Percentiles rank a stretch among this genome's conserved stretches.
These are phyloP conservation scores for Drosophila anomelani DNA, from an alignment of 2,888 invertebrate genomes.

Conservation along the genomic window DNA sequence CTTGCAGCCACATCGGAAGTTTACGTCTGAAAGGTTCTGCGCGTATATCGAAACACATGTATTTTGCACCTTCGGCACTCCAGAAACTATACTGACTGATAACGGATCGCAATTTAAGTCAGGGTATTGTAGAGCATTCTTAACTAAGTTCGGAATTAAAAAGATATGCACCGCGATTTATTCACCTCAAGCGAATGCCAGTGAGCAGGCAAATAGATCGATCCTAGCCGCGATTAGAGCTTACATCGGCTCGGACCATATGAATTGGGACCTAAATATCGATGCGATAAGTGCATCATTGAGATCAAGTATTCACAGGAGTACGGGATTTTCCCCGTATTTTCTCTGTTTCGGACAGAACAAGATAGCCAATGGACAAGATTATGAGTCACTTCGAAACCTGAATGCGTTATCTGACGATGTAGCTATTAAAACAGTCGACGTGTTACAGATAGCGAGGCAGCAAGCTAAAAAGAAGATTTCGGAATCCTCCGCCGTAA, in stretches of 20 bases:
- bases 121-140: too few relatives aligned
- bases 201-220: neutral
- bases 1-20: neutral
- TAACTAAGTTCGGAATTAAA: neutral
- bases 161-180: constrained; percentile 25
- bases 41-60: neutral
- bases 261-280: constrained; percentile 35
- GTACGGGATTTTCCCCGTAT: constrained; percentile 30
- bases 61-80: neutral
- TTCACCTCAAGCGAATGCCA: constrained; percentile 5
- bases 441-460: neutral
- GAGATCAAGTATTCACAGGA: constrained; percentile 17
- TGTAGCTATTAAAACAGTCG: neutral
- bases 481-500: neutral
- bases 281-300: constrained; percentile 32
- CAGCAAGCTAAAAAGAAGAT: neutral
- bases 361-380: constrained; percentile 8
- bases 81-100: neutral
- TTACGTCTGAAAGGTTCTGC: neutral
- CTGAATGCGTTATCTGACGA: neutral
- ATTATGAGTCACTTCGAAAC: neutral
- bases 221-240: neutral
- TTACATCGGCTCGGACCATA: neutral
- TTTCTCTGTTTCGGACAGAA: constrained; percentile 32
- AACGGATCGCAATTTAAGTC: neutral